Conservation (phyloP, 1,140 invertebrate species). For the Riptortus pedestris region DNA sequence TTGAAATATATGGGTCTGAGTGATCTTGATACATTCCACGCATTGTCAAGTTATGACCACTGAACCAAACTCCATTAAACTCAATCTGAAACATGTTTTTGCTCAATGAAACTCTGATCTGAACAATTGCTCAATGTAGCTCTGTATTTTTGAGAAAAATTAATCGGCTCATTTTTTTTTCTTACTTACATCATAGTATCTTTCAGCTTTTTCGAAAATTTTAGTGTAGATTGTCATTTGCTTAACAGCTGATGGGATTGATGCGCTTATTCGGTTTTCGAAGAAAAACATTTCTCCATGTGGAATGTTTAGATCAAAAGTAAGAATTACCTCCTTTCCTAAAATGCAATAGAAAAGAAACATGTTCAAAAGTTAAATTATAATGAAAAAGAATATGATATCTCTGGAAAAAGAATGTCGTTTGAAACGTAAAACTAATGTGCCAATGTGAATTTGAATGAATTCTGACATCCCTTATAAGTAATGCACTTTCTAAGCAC, state of each 20-base stretch:
- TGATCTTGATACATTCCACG: conserved; percentile 59
- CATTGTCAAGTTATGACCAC: conserved; percentile 55
- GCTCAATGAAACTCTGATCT: too few relatives aligned
- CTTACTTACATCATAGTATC: conserved; percentile 47
- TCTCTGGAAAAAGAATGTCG: too few relatives aligned
- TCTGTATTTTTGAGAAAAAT: conserved; percentile 5
- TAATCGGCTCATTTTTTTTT: too few relatives aligned
- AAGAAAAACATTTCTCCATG: conserved; percentile 43
- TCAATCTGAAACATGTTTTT: conserved; percentile 47
- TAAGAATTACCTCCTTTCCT: conserved; percentile 49
- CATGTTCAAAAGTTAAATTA: too few relatives aligned
- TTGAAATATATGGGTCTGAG: conserved; percentile 47
- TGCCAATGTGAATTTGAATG: too few relatives aligned
- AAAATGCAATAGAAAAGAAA: conserved; percentile 28
- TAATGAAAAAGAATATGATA: too few relatives aligned
- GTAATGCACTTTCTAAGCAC: too few relatives aligned
- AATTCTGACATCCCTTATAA: too few relatives aligned
- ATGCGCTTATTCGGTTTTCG: conserved; percentile 49
- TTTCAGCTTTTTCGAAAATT: conserved; percentile 44
- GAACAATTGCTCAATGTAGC: not conserved
- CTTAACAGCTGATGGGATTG: conserved; percentile 48
- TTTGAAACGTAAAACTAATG: too few relatives aligned
- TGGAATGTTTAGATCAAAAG: conserved; percentile 43
- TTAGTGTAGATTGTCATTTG: conserved; percentile 45
- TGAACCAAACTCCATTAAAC: conserved; percentile 63